Conservation (phyloP, 2,888 invertebrate species). For the Eurytoma adleriae region DNA sequence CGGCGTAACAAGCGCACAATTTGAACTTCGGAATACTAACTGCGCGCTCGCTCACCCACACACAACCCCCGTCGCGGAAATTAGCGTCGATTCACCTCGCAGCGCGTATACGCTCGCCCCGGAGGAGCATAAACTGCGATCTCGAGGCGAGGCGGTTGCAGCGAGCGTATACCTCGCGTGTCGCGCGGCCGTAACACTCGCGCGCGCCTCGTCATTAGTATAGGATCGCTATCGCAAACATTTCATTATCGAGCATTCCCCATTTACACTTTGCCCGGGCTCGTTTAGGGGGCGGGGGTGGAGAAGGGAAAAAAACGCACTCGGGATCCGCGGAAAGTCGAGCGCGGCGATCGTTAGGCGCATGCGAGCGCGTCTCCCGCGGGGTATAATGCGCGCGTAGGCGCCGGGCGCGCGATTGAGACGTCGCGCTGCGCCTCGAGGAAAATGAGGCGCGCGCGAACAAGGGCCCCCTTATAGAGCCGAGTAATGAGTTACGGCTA, state of each 20-base stretch:
- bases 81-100: slow-evolving; percentile 31
- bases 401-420: slow-evolving; percentile 19
- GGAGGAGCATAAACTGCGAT: slow-evolving; percentile 26
- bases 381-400: not conserved
- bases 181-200: slow-evolving; percentile 37
- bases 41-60: not conserved
- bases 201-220: slow-evolving; percentile 39
- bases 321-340: slow-evolving; percentile 12
- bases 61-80: not conserved
- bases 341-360: not conserved
- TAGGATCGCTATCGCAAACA: slow-evolving; percentile 49
- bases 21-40: slow-evolving; percentile 9
- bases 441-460: slow-evolving; percentile 33
- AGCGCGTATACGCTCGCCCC: too few relatives aligned
- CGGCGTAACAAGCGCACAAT: slow-evolving; percentile 18
- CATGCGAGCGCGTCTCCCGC: not conserved
- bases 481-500: slow-evolving; percentile 33
- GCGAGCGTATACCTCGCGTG: slow-evolving; percentile 39
- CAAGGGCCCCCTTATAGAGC: slow-evolving; percentile 31
- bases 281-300: not conserved
- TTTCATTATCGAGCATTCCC: slow-evolving; percentile 48
- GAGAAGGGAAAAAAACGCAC: too few relatives aligned
- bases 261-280: slow-evolving; percentile 4
- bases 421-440: slow-evolving; percentile 6
- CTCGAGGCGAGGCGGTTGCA: not conserved